phyloP scores from a whole-genome alignment of 1,140 invertebrate species.

The Papilio machaon region DNA sequence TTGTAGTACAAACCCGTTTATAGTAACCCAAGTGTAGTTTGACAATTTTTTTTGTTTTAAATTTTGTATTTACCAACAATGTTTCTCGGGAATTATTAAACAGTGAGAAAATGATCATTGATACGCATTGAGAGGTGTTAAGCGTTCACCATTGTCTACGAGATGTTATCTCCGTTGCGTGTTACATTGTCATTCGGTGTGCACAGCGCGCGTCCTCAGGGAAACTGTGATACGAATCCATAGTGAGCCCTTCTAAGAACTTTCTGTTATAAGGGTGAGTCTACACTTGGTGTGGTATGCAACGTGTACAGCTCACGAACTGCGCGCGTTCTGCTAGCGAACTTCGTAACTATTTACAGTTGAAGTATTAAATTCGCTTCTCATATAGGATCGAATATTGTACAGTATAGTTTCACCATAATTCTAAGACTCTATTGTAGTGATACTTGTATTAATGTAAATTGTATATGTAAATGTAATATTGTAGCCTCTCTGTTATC shows the following conservation, averaged over 20 bases:
- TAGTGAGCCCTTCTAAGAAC: constrained; percentile 58
- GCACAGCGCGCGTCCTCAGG: constrained; percentile 41
- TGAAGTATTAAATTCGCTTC: too few species aligned
- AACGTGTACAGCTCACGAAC: neutral
- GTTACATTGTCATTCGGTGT: constrained; percentile 56
- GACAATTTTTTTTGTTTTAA: too few species aligned
- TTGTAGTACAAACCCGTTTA: too few species aligned
- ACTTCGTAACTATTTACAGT: too few species aligned
- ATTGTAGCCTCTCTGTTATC: too few species aligned
- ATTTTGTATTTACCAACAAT: neutral
- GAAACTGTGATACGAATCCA: constrained; percentile 41
- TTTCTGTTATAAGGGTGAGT: constrained; percentile 26
- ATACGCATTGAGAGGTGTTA: constrained; percentile 53
- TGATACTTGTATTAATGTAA: too few species aligned
- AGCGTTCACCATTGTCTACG: constrained; percentile 56
- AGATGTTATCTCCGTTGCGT: constrained; percentile 56
- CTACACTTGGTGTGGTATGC: neutral
- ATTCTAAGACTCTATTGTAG: too few species aligned
- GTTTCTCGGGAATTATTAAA: neutral
- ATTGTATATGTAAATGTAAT: too few species aligned
- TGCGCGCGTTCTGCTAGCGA: too few species aligned
- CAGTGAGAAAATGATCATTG: constrained; percentile 13
- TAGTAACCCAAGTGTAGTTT: too few species aligned
- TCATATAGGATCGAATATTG: too few species aligned
- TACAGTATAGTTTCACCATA: too few species aligned